Base-by-base conservation (phyloP, 2,888 invertebrate species). In the Ennomos fuscantarius region DNA sequence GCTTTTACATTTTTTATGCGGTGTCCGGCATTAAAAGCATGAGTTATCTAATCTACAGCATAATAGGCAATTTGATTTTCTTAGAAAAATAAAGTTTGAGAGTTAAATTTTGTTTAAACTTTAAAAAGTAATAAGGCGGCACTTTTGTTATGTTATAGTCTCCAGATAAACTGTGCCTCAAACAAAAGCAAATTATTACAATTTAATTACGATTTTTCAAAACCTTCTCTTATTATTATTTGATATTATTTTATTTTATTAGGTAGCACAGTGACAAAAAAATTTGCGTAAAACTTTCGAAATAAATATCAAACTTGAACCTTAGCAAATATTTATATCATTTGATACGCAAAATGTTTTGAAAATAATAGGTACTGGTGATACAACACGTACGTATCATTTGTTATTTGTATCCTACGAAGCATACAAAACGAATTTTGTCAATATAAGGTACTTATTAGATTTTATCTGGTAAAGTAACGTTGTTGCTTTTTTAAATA, bases 341-440 rank as follows among this genome's bases (percentile, higher is more conserved):
- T 55, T 55, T 55, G 13, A 61, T 56, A 53, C 45, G 41, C 13
- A 48, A 62, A 43, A 64, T 62, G 49, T 53, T 65, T 65, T 46
- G 62, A 58, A 65, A 64, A 65, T 67, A 55, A 66, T 35, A 43
- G 36, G 44, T n/a, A n/a, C n/a, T n/a, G 33, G 60, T 62, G 68
- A 73, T 61, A 69, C 59, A 55, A 60, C 74, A 68, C 68, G 69
- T 69, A 58, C 55, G 31, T 40, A 50, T 37, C 46, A 44, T 42
- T 41, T 55, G 40, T 47, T 55, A 40, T 50, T 39, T 31, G 59
- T 65, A 59, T 37, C 49, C 37, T 59, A 63, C 53, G 62, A 55
- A 62, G 72, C 70, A 78, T 74, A 70, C 69, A 69, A 68, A 78
- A 68, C 54, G 65, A 46, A 43, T 49, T 40, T 55, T 64, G 59